These are phyloP conservation scores for Listronotus oregonensis DNA, from an alignment of 1,140 invertebrate genomes.

Conservation along the genomic window DNA sequence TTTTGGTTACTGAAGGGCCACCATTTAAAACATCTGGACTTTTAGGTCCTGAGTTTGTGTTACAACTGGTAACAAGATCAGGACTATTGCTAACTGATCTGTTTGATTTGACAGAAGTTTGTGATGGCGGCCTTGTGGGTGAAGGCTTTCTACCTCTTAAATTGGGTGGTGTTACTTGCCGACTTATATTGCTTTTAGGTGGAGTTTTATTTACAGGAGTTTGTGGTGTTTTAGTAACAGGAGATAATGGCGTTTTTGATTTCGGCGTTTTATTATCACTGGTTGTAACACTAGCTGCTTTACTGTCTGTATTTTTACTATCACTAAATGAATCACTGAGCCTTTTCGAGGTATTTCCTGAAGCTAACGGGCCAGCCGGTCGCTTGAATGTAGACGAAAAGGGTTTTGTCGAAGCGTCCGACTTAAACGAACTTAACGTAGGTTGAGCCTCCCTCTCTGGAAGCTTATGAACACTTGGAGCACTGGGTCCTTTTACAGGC, in stretches of 20 bases:
- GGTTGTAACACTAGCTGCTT: conserved; percentile 4
- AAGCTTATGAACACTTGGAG: conserved; percentile 15
- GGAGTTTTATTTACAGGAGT: conserved; percentile 54
- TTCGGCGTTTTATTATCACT: conserved; percentile 17
- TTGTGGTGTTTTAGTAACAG: conserved; percentile 51
- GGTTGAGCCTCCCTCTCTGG: conserved; percentile 30
- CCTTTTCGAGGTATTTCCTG: conserved; percentile 30
- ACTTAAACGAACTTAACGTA: conserved; percentile 45
- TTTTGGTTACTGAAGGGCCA: conserved; percentile 37
- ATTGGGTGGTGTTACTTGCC: conserved; percentile 60
- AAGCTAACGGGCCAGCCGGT: conserved; percentile 49
- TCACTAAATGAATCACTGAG: conserved; percentile 22
- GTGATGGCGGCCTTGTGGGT: conserved; percentile 46
- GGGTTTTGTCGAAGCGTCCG: conserved; percentile 45
- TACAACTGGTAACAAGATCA: conserved; percentile 72
- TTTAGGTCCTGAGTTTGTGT: conserved; percentile 59
- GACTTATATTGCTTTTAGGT: conserved; percentile 55
- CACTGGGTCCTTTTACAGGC: conserved; percentile 51
- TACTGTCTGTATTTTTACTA: conserved; percentile 19
- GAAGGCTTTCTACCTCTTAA: conserved; percentile 55
- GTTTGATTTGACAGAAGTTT: conserved; percentile 48
- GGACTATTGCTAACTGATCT: conserved; percentile 63
- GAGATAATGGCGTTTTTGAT: conserved; percentile 28
- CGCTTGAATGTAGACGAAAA: conserved; percentile 52
- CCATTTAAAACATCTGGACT: conserved; percentile 66